Conservation (phyloP, 2,113 vertebrate species). For the Haemorhous mexicanus region DNA sequence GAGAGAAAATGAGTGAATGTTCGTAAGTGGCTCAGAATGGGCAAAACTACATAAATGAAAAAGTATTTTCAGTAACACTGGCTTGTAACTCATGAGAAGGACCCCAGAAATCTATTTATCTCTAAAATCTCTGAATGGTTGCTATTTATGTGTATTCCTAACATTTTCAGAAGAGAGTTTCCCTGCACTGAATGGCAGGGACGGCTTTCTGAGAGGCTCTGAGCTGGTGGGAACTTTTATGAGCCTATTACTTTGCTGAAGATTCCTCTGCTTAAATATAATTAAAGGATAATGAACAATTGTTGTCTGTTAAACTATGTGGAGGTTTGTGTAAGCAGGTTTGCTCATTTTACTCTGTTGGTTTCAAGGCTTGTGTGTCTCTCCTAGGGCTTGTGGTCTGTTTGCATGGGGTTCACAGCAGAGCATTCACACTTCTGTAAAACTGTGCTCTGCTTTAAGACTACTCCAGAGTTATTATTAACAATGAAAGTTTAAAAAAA, state of each 20-base stretch:
- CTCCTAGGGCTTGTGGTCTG: not conserved
- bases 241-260: not conserved
- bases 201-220: not conserved
- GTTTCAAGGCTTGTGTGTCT: not conserved
- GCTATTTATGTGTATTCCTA: not conserved
- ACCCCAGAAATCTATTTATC: not conserved
- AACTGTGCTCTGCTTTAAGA: not conserved
- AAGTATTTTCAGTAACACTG: not conserved
- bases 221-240: not conserved
- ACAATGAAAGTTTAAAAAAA: conserved; percentile 16
- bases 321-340: not conserved
- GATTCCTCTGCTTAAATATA: not conserved
- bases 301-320: not conserved
- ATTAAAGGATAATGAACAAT: not conserved
- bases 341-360: not conserved
- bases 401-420: not conserved
- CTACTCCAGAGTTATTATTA: conserved; percentile 30
- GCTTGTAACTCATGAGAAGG: not conserved
- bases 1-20: not conserved
- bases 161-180: not conserved
- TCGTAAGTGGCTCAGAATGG: not conserved
- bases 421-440: not conserved
- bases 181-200: not conserved
- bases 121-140: not conserved
- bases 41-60: not conserved